Percentiles rank a stretch among this genome's conserved stretches.
Conservation (phyloP, 2,113 vertebrate species). For the Vimba vimba region DNA sequence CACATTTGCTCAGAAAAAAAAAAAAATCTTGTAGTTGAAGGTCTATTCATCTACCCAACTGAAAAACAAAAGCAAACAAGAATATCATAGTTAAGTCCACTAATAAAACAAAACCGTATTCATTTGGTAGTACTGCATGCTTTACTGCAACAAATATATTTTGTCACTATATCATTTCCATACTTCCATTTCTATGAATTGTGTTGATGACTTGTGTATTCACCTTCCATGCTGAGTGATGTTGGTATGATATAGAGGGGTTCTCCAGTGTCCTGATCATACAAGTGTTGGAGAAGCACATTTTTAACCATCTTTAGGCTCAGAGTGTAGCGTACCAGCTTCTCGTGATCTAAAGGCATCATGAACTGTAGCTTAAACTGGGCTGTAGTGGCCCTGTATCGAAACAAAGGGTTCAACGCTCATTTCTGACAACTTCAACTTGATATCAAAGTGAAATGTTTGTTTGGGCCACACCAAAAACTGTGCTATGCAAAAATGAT, state of each 20-base stretch:
- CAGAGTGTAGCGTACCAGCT: slow-evolving; percentile 67
- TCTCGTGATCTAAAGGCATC: slow-evolving; percentile 63
- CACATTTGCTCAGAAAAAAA: too few species aligned
- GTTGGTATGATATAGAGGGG: neutral
- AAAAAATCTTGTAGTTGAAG: neutral
- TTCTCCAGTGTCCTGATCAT: slow-evolving; percentile 62
- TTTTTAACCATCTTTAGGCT: slow-evolving; percentile 71
- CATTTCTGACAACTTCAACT: neutral
- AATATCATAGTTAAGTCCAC: neutral
- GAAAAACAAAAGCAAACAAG: neutral
- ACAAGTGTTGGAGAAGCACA: slow-evolving; percentile 73
- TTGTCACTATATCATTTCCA: neutral
- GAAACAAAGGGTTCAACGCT: slow-evolving; percentile 22
- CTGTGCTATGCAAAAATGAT: neutral
- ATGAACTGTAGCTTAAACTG: slow-evolving; percentile 70
- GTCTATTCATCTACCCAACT: neutral
- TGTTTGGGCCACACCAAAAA: neutral
- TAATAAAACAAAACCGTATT: neutral
- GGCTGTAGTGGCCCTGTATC: slow-evolving; percentile 52
- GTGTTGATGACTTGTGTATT: neutral
- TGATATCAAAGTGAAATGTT: neutral
- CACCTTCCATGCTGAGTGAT: neutral
- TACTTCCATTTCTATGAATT: neutral
- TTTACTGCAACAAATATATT: neutral
- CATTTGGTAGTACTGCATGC: neutral